Percentiles rank a stretch among this genome's conserved stretches.
Conservation (phyloP, 2,797 vertebrate species). For the Bryconaethiops microstoma region DNA sequence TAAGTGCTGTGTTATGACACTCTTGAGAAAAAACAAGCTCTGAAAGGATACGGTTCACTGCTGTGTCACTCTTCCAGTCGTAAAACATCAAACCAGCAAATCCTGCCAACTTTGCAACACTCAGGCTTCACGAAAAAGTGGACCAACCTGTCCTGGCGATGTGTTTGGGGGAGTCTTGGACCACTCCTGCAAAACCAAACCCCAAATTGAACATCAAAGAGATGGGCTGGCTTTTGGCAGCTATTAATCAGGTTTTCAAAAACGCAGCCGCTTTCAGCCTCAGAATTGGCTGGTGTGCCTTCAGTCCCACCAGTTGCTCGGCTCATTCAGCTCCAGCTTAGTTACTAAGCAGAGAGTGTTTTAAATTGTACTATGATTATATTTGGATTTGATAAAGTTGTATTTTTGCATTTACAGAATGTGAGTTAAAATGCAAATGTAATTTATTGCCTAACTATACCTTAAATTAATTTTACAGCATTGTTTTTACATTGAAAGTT, state of each 20-base stretch:
- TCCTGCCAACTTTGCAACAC: constrained; percentile 4
- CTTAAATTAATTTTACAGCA: no score
- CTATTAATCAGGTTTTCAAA: background rate
- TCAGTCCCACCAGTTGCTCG: background rate
- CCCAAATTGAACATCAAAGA: constrained; percentile 36
- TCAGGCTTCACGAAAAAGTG: background rate
- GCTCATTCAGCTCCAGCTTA: no score
- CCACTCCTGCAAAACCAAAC: constrained; percentile 40
- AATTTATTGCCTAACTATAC: no score
- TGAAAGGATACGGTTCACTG: background rate
- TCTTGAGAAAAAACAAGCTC: background rate
- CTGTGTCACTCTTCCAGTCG: background rate
- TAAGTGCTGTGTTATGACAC: background rate
- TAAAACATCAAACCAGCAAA: constrained; percentile 1
- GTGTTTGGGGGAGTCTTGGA: constrained; percentile 28
- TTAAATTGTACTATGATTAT: no score
- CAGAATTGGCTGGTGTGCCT: background rate
- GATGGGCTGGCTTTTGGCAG: constrained; percentile 30
- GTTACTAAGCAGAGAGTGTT: no score
- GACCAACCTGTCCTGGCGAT: background rate
- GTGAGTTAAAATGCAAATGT: no score
- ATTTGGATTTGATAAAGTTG: no score
- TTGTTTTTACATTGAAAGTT: no score
- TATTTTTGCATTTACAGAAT: no score
- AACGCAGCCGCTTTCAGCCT: background rate